These are phyloP conservation scores for Bombus turneri DNA, from an alignment of 1,140 invertebrate genomes.

Conservation along the genomic window DNA sequence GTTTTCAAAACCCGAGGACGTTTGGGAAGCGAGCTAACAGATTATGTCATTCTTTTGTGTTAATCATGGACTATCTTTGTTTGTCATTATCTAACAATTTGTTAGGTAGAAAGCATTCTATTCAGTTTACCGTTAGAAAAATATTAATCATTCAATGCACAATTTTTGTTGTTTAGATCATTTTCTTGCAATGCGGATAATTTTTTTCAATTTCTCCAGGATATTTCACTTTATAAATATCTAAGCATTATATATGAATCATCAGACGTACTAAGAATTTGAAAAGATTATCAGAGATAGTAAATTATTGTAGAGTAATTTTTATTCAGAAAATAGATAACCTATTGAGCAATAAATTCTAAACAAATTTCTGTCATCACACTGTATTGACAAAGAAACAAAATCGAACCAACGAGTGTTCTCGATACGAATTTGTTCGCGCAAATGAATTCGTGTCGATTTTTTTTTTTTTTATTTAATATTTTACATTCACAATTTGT, in stretches of 20 bases:
- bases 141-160: neutral
- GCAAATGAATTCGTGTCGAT: neutral
- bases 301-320: neutral
- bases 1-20: neutral
- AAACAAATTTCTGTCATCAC: neutral
- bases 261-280: too few species aligned
- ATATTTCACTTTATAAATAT: too few species aligned
- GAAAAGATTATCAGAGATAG: accelerated
- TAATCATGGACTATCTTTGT: neutral
- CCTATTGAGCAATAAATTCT: neutral
- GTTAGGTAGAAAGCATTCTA: neutral
- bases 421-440: neutral
- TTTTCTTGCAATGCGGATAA: neutral
- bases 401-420: neutral
- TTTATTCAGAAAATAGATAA: accelerated
- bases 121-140: neutral
- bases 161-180: neutral
- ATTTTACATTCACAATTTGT: too few species aligned
- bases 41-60: neutral
- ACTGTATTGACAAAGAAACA: neutral
- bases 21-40: neutral
- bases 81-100: neutral
- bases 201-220: accelerated
- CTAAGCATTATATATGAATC: too few species aligned
- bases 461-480: neutral